Percentiles rank a stretch among this genome's conserved stretches.
Evolutionary conservation across 1,140 invertebrate genomes (phyloP).

Genomic region (Leptinotarsa undecemlineata): DNA sequence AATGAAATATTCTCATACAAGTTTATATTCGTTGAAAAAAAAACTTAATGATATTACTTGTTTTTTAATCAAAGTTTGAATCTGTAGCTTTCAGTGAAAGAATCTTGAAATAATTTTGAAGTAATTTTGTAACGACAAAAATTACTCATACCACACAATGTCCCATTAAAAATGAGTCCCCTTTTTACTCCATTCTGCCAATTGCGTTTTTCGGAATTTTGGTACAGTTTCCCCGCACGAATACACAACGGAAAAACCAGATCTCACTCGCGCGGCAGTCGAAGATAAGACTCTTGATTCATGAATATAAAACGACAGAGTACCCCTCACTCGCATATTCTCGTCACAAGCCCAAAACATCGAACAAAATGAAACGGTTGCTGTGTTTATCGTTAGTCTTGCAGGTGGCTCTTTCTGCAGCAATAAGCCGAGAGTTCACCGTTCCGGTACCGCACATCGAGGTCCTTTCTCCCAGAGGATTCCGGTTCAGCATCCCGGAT

Average conservation of each 20-base stretch:
- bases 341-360: not conserved
- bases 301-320: not conserved
- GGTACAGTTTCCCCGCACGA: not conserved
- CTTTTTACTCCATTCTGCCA: too few species aligned
- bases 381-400: not conserved
- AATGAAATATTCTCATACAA: too few species aligned
- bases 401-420: not conserved
- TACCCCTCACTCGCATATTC: not conserved
- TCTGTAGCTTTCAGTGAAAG: too few species aligned
- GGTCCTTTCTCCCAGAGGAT: conserved; percentile 43
- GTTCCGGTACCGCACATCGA: conserved; percentile 45
- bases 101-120: too few species aligned
- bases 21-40: too few species aligned
- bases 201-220: too few species aligned
- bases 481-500: conserved; percentile 50
- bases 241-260: not conserved
- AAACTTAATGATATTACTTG: too few species aligned
- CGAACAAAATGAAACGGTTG: not conserved
- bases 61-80: too few species aligned
- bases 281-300: not conserved
- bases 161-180: too few species aligned
- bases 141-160: too few species aligned
- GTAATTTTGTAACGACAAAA: too few species aligned
- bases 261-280: not conserved
- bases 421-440: conserved; percentile 7